Evolutionary conservation across 2,797 vertebrate species (phyloP), one percentile per base, ranked within the genome.

Genomic region (Semaprochilodus insignis): DNA sequence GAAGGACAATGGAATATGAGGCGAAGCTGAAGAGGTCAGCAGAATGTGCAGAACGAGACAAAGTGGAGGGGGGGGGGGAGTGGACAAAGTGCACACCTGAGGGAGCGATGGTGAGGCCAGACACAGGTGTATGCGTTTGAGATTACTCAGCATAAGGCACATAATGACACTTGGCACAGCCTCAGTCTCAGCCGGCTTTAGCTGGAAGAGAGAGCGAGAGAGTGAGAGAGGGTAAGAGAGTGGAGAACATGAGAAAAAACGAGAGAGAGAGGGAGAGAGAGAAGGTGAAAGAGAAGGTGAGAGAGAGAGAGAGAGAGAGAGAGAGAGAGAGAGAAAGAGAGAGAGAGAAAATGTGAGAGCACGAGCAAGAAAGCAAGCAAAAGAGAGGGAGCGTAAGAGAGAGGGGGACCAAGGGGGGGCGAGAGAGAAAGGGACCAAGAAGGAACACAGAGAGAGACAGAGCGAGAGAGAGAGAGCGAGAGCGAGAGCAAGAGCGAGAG

Each of bases 141-240:
- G 52, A n/a, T 25, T 48, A 70, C 67, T 70, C 67, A 70, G 44
- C 11, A 52, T 72, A 25, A 25, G 44, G 48, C n/a, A 77, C 63
- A 23, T 65, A 21, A 74, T 60, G 71, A 63, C 71, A 74, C 71
- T 70, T 78, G 80, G 63, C 63, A 55, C 51, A 63, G n/a, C 31
- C 25, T 69, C 51, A 63, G 40, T 40, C 25, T 69, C 44, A 48
- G 11, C 44, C 11, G 8, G 44, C 44, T 48, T 48, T 48, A 48
- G 44, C 10, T 48, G 8, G 31, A 0, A 31, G 15, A 16, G 14
- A 0, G 62, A 15, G 16, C 14, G 25, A 31, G 25, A 4, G n/a
- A n/a, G 21, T 0, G 4, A 60, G 74, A 59, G 63, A 60, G 57
- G 0, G n/a, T 23, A 1, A 1, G 8, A 23, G 21, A 23, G 14